Base-by-base conservation (phyloP, 2,888 invertebrate genomes). In the Linhomoeus sp. region DNA sequence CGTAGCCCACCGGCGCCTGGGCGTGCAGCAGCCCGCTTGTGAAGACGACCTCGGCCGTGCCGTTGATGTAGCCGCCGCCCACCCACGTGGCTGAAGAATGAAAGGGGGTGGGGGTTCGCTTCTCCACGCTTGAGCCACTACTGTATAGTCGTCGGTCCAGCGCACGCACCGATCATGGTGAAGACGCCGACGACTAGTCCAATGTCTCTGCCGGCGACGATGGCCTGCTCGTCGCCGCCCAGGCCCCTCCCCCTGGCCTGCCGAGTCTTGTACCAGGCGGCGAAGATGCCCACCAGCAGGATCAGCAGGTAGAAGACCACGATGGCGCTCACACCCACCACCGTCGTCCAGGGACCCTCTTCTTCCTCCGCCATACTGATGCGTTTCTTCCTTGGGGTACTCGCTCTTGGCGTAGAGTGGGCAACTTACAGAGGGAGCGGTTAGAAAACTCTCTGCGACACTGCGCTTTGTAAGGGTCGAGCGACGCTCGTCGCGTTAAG, bases 41-140 rank as follows among this genome's bases (percentile, higher is more conserved):
- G 71, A 83, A 90, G 60, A 90, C 85, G 43, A 81, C 82, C 72
- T 92, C 92, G 33, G 92, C 87, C 20, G 92, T 88, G 52, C 92
- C 92, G 67, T 92, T 92, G 67, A 92, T 92, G 72, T 90, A 92
- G 46, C n/a, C n/a, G n/a, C n/a, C n/a, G n/a, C n/a, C n/a, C n/a
- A n/a, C n/a, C n/a, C n/a, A n/a, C n/a, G n/a, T 90, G 92, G 43
- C 92, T n/a, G n/a, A n/a, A n/a, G n/a, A n/a, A n/a, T n/a, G n/a
- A n/a, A n/a, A n/a, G n/a, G n/a, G n/a, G n/a, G n/a, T n/a, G n/a
- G n/a, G n/a, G n/a, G n/a, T n/a, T n/a, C n/a, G n/a, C n/a, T n/a
- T n/a, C n/a, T n/a, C n/a, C n/a, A n/a, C n/a, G n/a, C n/a, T n/a
- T n/a, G n/a, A n/a, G n/a, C n/a, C n/a, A n/a, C n/a, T n/a, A n/a